Evolutionary conservation across 2,797 vertebrate genomes (phyloP).

Genomic region (Gobio occitaniae): DNA sequence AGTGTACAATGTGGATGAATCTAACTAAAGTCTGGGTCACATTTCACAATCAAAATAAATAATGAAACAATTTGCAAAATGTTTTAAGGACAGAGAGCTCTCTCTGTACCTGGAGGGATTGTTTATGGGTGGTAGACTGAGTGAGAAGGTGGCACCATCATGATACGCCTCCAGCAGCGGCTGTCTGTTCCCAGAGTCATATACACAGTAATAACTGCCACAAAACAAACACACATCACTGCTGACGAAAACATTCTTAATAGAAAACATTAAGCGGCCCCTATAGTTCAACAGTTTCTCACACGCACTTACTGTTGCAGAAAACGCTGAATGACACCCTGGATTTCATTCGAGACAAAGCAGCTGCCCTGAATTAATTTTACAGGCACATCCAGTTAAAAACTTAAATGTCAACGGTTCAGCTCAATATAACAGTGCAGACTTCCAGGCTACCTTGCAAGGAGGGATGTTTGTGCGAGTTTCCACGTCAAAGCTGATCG

Average conservation of each 20-base stretch:
- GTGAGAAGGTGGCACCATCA: constrained; percentile 88
- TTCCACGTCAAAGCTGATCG: constrained; percentile 90
- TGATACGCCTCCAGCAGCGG: constrained; percentile 90
- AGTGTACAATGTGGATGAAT: not conserved
- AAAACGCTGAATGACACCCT: constrained; percentile 84
- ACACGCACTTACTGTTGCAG: constrained; percentile 86
- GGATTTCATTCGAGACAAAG: constrained; percentile 88
- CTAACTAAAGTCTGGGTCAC: not conserved
- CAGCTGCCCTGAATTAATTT: constrained; percentile 83
- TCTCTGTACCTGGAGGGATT: constrained; percentile 81
- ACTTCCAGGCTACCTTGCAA: constrained; percentile 76
- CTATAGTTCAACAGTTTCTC: not conserved
- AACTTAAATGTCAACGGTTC: not conserved
- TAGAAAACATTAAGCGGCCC: not conserved
- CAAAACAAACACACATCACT: constrained; percentile 74
- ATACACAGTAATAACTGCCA: constrained; percentile 84
- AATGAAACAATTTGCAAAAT: not conserved
- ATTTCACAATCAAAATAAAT: not conserved
- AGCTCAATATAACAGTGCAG: not conserved
- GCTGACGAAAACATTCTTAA: constrained; percentile 77
- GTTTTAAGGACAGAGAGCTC: not conserved
- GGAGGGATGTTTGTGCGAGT: constrained; percentile 83
- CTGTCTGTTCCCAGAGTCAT: constrained; percentile 89
- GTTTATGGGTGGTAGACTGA: constrained; percentile 82
- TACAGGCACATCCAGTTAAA: constrained; percentile 9